These are phyloP conservation scores for Psephotus haematonotus DNA, from an alignment of 2,113 vertebrate species.

Conservation along the genomic window DNA sequence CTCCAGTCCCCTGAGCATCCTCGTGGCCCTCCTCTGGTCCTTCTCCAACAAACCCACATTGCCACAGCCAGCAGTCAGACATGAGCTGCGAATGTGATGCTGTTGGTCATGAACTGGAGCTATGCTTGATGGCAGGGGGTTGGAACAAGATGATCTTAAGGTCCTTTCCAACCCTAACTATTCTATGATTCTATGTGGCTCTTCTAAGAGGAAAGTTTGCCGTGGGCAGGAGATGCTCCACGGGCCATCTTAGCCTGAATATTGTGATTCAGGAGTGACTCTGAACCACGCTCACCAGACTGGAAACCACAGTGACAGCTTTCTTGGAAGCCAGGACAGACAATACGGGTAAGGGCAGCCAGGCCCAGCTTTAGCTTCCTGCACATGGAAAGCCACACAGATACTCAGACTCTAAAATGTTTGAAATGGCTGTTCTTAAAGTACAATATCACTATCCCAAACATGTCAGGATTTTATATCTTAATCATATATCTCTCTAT, in stretches of 20 bases:
- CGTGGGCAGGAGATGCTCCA: not conserved
- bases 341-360: not conserved
- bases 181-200: not conserved
- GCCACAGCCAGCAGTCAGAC: not conserved
- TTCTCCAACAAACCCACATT: not conserved
- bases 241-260: not conserved
- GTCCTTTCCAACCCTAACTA: too few relatives aligned
- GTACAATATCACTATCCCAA: not conserved
- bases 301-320: not conserved
- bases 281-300: not conserved
- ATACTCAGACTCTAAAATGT: not conserved
- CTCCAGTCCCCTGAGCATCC: too few relatives aligned
- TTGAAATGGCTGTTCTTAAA: not conserved
- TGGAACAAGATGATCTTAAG: too few relatives aligned
- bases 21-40: too few relatives aligned
- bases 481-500: not conserved
- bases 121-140: not conserved
- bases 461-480: not conserved
- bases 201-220: not conserved
- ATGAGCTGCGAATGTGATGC: rapidly evolving
- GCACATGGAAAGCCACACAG: not conserved
- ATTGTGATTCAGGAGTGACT: not conserved
- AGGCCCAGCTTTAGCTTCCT: not conserved
- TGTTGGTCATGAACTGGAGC: rapidly evolving
- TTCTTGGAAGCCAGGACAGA: not conserved